phyloP scores from a whole-genome alignment of 2,113 vertebrate genomes.

The Microcebus griseorufus region DNA sequence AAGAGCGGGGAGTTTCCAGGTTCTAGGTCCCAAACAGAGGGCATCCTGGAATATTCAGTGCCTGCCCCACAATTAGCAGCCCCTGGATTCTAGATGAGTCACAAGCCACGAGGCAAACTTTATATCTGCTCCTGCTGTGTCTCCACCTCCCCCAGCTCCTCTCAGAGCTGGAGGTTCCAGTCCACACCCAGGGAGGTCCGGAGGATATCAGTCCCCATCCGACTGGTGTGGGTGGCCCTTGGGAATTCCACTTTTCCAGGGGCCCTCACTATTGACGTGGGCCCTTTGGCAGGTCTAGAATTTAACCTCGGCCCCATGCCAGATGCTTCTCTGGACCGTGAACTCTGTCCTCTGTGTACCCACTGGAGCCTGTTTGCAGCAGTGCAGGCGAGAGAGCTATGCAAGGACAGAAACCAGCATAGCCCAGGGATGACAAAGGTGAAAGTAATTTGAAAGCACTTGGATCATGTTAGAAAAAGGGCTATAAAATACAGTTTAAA shows the following conservation, averaged over 20 bases:
- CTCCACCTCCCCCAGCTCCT: neutral
- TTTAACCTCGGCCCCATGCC: neutral
- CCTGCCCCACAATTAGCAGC: fast-evolving
- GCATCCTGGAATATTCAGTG: neutral
- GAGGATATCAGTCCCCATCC: no score
- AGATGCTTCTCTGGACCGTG: neutral
- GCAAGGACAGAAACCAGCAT: no score
- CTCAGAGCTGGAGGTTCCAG: neutral
- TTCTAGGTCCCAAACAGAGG: neutral
- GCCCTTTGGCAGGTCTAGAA: neutral
- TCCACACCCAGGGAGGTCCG: fast-evolving
- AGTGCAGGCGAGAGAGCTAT: fast-evolving
- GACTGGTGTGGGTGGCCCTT: neutral
- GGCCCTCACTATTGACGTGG: fast-evolving
- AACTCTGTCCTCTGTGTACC: fast-evolving
- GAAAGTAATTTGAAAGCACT: neutral
- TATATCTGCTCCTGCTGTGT: neutral
- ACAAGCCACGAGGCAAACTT: fast-evolving
- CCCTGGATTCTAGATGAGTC: neutral
- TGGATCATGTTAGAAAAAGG: neutral
- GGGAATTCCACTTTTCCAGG: neutral
- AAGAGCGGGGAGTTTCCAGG: neutral
- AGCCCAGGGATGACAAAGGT: neutral
- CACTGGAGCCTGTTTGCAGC: fast-evolving
- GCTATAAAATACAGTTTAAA: neutral